phyloP scores from a whole-genome alignment of 1,140 invertebrate genomes.

The Zaprionus lachaisei region DNA sequence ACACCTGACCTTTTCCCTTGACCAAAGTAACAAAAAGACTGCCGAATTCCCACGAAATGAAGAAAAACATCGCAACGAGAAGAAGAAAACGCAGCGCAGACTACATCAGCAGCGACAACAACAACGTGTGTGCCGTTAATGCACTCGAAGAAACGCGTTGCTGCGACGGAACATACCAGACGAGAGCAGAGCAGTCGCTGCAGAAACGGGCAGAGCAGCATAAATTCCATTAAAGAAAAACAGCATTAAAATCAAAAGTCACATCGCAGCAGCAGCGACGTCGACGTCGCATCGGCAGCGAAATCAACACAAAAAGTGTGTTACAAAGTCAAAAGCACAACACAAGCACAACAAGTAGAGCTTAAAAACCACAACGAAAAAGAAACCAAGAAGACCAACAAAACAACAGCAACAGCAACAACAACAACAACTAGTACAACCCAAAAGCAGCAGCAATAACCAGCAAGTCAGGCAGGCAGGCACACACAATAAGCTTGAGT shows the following conservation, averaged over 20 bases:
- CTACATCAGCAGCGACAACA: neutral
- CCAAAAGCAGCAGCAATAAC: conserved; percentile 41
- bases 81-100: neutral
- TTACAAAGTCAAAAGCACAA: conserved; percentile 80
- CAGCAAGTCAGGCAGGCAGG: conserved; percentile 49
- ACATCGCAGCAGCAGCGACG: conserved; percentile 45
- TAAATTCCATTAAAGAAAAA: conserved; percentile 68
- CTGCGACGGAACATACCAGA: neutral
- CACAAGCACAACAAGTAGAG: conserved; percentile 69
- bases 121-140: conserved; percentile 40
- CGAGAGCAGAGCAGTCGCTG: conserved; percentile 19
- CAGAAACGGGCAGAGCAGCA: conserved; percentile 31
- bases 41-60: conserved; percentile 56
- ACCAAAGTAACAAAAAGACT: conserved; percentile 22
- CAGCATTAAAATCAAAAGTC: conserved; percentile 73
- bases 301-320: conserved; percentile 79
- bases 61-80: conserved; percentile 14
- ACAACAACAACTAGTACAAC: conserved; percentile 39
- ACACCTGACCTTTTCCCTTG: conserved; percentile 53
- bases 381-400: conserved; percentile 70
- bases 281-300: conserved; percentile 32
- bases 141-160: conserved; percentile 20
- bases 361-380: conserved; percentile 68
- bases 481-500: conserved; percentile 61
- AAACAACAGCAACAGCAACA: conserved; percentile 33